Conservation (phyloP, 2,888 invertebrate genomes). For the Athetis lepigone region DNA sequence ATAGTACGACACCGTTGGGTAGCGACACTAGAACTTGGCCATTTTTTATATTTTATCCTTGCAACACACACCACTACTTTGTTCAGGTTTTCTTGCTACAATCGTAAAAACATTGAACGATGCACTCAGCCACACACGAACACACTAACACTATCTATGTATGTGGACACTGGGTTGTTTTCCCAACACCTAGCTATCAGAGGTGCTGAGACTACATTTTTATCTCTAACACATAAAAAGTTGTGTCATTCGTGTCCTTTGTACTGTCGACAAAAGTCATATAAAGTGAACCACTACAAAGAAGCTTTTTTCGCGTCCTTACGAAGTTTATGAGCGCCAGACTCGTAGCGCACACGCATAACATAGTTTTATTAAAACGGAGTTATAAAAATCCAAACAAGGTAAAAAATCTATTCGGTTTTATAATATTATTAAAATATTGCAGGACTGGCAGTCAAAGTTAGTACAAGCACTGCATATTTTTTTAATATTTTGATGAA, state of each 20-base stretch:
- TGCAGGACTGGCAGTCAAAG: too few relatives aligned
- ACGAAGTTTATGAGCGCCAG: neutral
- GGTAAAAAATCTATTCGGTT: too few relatives aligned
- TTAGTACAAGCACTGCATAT: too few relatives aligned
- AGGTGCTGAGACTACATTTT: slow-evolving; percentile 49
- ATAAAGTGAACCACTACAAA: neutral
- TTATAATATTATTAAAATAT: too few relatives aligned
- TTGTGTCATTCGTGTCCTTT: slow-evolving; percentile 31
- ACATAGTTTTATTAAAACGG: too few relatives aligned
- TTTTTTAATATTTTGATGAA: too few relatives aligned
- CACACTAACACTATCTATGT: slow-evolving; percentile 28
- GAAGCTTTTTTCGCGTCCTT: neutral
- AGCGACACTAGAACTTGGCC: too few relatives aligned
- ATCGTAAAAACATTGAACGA: slow-evolving; percentile 49
- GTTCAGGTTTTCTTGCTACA: slow-evolving; percentile 9
- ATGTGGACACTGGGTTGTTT: slow-evolving; percentile 44
- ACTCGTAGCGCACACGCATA: neutral
- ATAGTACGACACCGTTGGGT: too few relatives aligned
- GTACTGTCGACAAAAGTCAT: slow-evolving; percentile 18
- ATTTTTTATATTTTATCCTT: slow-evolving; percentile 1
- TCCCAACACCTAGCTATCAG: slow-evolving; percentile 39
- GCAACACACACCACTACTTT: slow-evolving; percentile 10
- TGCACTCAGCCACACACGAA: slow-evolving; percentile 26
- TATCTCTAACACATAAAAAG: slow-evolving; percentile 55
- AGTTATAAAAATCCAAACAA: too few relatives aligned